These are phyloP conservation scores for Lophochroa leadbeateri DNA, from an alignment of 2,113 vertebrate species.

Conservation along the genomic window DNA sequence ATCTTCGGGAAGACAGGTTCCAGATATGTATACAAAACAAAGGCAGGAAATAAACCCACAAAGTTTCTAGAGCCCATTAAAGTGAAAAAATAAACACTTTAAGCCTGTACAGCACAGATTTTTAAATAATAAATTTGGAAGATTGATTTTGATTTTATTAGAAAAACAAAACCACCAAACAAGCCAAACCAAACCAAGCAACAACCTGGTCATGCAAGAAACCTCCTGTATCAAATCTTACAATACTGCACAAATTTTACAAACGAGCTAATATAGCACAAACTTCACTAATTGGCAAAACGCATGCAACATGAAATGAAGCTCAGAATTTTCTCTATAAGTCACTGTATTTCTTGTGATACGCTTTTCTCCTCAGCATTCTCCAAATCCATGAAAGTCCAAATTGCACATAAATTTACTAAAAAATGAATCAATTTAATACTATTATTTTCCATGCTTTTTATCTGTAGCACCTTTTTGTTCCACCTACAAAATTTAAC, in stretches of 20 bases:
- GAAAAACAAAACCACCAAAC: neutral
- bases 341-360: neutral
- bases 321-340: neutral
- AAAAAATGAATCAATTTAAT: neutral
- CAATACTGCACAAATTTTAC: neutral
- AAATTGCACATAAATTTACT: neutral
- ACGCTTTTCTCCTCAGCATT: neutral
- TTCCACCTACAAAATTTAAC: neutral
- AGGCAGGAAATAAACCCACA: neutral
- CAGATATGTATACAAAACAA: neutral
- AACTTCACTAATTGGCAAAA: neutral
- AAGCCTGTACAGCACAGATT: neutral
- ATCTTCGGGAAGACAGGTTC: neutral
- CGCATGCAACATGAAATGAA: fast-evolving
- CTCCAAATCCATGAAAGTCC: neutral
- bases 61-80: neutral
- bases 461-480: neutral
- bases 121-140: neutral
- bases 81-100: neutral
- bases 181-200: neutral
- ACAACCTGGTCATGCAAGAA: neutral
- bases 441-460: neutral
- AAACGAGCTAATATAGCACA: neutral
- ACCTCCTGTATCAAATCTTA: neutral
- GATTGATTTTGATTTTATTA: neutral